phyloP scores from a whole-genome alignment of 1,140 invertebrate genomes.

The Apis laboriosa region DNA sequence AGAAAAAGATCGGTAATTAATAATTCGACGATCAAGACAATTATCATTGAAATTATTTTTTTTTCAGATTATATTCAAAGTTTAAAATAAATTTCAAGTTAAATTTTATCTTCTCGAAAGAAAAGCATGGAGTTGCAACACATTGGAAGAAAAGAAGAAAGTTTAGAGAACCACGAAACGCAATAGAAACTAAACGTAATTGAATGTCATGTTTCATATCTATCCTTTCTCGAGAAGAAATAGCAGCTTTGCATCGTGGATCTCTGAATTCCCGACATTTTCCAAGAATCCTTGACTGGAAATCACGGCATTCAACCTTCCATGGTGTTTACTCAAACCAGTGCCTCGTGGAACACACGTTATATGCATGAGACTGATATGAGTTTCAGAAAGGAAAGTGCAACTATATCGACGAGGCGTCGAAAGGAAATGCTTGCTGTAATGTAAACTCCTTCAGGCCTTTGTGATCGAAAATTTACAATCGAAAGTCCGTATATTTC shows the following conservation, averaged over 20 bases:
- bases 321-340: slow-evolving; percentile 10
- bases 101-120: neutral
- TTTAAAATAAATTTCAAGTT: neutral
- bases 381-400: slow-evolving; percentile 10
- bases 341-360: neutral
- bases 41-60: too few species aligned
- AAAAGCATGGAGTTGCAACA: neutral
- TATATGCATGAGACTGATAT: slow-evolving; percentile 8
- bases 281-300: neutral
- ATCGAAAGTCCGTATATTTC: neutral
- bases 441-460: neutral
- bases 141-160: neutral
- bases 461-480: neutral
- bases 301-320: neutral
- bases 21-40: too few species aligned
- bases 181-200: slow-evolving; percentile 19
- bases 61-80: too few species aligned
- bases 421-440: slow-evolving; percentile 1
- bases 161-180: slow-evolving; percentile 12
- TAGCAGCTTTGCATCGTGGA: slow-evolving; percentile 8
- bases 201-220: slow-evolving; percentile 22
- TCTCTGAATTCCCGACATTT: slow-evolving; percentile 14
- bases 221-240: slow-evolving; percentile 13
- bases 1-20: too few species aligned
- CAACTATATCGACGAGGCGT: slow-evolving; percentile 1